Conservation (phyloP, 2,113 vertebrate genomes). For the Poeciliopsis prolifica region DNA sequence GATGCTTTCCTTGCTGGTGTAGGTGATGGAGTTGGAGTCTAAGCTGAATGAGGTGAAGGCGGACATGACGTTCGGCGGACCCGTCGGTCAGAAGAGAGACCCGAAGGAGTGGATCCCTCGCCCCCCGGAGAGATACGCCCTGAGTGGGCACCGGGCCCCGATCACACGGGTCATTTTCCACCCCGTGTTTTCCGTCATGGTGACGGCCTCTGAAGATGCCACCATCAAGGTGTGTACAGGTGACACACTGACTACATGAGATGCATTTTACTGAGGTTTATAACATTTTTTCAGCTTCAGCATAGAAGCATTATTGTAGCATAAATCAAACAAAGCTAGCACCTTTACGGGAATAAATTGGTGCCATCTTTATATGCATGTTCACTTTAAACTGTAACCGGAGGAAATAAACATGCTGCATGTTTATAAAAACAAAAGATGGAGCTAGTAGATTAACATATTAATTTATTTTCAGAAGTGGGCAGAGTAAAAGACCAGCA, state of each 20-base stretch:
- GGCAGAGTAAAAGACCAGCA: too few relatives aligned
- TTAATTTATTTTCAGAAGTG: too few relatives aligned
- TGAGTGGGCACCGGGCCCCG: slow-evolving; percentile 96
- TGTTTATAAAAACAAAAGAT: not conserved
- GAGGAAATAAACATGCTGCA: not conserved
- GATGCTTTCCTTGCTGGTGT: not conserved
- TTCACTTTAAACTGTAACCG: too few relatives aligned
- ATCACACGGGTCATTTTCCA: slow-evolving; percentile 99
- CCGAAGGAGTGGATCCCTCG: slow-evolving; percentile 99
- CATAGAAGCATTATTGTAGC: not conserved
- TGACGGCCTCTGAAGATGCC: slow-evolving; percentile 98
- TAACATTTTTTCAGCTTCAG: not conserved
- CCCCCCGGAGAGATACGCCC: slow-evolving; percentile 95
- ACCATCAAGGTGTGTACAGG: slow-evolving; percentile 91
- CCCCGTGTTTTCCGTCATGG: slow-evolving; percentile 99
- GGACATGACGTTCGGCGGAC: slow-evolving; percentile 95
- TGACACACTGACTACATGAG: not conserved
- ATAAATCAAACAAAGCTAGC: not conserved
- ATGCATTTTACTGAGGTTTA: not conserved
- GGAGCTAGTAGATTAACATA: too few relatives aligned
- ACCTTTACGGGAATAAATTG: not conserved
- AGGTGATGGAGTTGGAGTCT: slow-evolving; percentile 99
- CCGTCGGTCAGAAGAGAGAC: slow-evolving; percentile 95
- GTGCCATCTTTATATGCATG: not conserved
- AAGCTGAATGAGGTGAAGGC: slow-evolving; percentile 99